phyloP scores from a whole-genome alignment of 2,888 invertebrate genomes.

The Agrotis clavis region DNA sequence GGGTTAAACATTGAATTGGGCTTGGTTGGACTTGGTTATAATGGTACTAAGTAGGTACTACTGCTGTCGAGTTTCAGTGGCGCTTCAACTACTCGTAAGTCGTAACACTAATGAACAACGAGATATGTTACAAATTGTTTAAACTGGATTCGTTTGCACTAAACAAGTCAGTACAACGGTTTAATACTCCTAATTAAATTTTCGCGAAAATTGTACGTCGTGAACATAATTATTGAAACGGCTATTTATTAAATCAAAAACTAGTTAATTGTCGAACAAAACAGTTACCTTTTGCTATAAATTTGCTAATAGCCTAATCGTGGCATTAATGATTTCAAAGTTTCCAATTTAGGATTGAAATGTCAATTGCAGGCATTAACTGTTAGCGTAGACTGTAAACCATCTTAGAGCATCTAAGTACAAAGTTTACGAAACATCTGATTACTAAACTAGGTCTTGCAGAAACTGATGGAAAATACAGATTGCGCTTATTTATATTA shows the following conservation, averaged over 20 bases:
- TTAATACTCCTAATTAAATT: neutral
- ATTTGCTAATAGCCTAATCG: slow-evolving; percentile 59
- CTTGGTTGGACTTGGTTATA: too few species aligned
- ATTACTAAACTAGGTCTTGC: slow-evolving; percentile 33
- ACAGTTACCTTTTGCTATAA: neutral
- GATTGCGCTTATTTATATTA: slow-evolving; percentile 10
- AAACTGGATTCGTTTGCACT: slow-evolving; percentile 14
- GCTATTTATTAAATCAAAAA: neutral
- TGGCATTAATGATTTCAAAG: slow-evolving; percentile 58
- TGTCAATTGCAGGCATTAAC: slow-evolving; percentile 58
- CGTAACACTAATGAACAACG: slow-evolving; percentile 30
- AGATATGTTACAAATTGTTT: slow-evolving; percentile 25
- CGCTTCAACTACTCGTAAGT: neutral
- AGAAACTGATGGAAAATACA: slow-evolving; percentile 17
- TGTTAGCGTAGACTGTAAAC: slow-evolving; percentile 23
- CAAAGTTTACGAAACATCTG: slow-evolving; percentile 46
- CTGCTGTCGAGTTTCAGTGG: neutral
- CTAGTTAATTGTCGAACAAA: neutral
- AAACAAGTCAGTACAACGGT: slow-evolving; percentile 6
- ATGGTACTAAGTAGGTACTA: neutral
- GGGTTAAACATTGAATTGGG: slow-evolving; percentile 6
- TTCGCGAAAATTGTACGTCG: neutral
- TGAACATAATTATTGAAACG: neutral
- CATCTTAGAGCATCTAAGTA: slow-evolving; percentile 35
- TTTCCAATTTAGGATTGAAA: slow-evolving; percentile 64